These are phyloP conservation scores for Apodemia mormo DNA, from an alignment of 2,888 invertebrate genomes.

Conservation along the genomic window DNA sequence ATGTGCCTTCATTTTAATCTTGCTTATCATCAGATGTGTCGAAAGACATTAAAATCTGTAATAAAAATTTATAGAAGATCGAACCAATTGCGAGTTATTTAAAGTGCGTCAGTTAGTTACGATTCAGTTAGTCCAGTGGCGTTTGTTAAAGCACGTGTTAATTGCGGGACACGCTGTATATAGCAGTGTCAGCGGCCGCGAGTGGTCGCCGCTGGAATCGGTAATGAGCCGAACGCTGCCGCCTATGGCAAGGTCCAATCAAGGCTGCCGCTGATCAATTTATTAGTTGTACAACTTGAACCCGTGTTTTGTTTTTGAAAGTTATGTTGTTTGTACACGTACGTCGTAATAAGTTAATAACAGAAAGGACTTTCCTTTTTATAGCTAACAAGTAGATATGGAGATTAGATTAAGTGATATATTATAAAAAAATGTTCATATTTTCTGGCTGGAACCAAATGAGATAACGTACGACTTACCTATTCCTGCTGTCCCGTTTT, in stretches of 20 bases:
- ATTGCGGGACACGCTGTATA: background rate
- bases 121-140: background rate
- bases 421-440: too few species aligned
- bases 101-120: background rate
- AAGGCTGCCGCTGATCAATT: conserved; percentile 22
- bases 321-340: too few species aligned
- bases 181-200: background rate
- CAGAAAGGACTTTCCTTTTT: too few species aligned
- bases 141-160: background rate
- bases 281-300: conserved; percentile 7
- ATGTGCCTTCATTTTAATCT: too few species aligned
- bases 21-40: too few species aligned
- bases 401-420: too few species aligned
- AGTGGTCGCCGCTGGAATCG: background rate
- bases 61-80: background rate
- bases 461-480: too few species aligned
- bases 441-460: too few species aligned
- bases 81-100: background rate
- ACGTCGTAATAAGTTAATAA: too few species aligned
- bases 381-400: too few species aligned
- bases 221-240: conserved; percentile 9
- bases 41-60: too few species aligned
- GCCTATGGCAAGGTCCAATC: conserved; percentile 18
- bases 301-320: background rate
- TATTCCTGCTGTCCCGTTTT: too few species aligned